phyloP scores from a whole-genome alignment of 2,113 vertebrate genomes.

The Actenoides lindsayi region DNA sequence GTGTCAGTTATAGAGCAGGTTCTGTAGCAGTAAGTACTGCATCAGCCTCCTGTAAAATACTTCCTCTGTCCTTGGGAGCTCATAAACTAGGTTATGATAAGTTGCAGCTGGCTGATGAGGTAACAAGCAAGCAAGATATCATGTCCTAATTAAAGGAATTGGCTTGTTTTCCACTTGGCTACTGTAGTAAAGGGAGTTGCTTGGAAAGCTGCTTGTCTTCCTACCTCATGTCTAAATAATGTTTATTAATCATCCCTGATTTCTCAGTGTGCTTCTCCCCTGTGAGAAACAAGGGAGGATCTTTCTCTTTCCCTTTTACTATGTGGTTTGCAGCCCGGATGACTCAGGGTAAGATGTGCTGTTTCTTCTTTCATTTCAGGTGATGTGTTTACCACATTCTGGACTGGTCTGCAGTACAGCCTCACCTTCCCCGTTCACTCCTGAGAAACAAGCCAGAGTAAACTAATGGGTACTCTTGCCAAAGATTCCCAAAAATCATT shows the following conservation, averaged over 20 bases:
- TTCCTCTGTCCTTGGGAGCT: not conserved
- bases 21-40: not conserved
- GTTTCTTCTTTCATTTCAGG: slow-evolving; percentile 16
- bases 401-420: not conserved
- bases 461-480: not conserved
- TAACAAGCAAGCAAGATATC: slow-evolving; percentile 25
- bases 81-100: slow-evolving; percentile 1
- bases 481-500: not conserved
- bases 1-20: not conserved
- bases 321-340: not conserved
- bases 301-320: not conserved
- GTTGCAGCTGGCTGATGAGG: slow-evolving; percentile 52
- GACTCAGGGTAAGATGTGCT: not conserved
- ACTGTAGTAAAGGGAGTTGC: slow-evolving; percentile 43
- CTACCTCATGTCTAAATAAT: slow-evolving; percentile 46
- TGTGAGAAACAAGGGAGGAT: not conserved
- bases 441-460: not conserved
- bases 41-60: not conserved
- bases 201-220: slow-evolving; percentile 38
- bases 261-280: not conserved
- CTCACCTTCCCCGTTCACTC: not conserved
- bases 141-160: slow-evolving; percentile 38
- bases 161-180: slow-evolving; percentile 43
- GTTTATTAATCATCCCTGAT: slow-evolving; percentile 37
- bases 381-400: not conserved